Base-by-base conservation (phyloP, 2,797 vertebrate species). In the Eulemur albifrons region DNA sequence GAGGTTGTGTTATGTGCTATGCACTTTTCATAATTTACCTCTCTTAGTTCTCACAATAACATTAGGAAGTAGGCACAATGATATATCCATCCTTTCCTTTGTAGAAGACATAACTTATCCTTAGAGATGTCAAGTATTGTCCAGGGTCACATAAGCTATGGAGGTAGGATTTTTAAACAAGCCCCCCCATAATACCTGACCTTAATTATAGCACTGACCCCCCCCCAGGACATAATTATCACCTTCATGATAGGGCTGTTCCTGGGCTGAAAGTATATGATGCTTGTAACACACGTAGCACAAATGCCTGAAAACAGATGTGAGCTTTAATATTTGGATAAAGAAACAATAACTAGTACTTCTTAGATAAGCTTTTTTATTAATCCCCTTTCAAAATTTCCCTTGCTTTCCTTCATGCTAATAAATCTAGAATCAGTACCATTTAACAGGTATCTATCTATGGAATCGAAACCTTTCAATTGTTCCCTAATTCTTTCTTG, bases 81-180 rank as follows among this genome's bases (percentile, higher is more conserved):
- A 57, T 57, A 43, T 0, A 48, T 9, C 6, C 45, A 32, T 57
- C 23, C 5, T 54, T 67, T 77, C 15, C 23, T 80, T 86, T 65
- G 38, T 43, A 88, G 57, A 95, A 35, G 11, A 81, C 8, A 75
- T 59, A 83, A 65, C 10, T 92, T 81, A 79, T 54, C 11, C 65
- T 65, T 85, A 79, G 32, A 77, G 50, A 97, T 90, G 12, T 50
- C 43, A 75, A 25, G 1, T 63, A 52, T 30, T 96, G 15, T 13
- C 52, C 65, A n/a, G 38, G 40, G 23, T 82, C 18, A 77, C 23
- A 25, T 7, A 61, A 91, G 61, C 30, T 35, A 59, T 10, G 13
- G 32, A 72, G 25, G n/a, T 2, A 86, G 45, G 10, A 90, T 92
- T 88, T 92, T 50, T 82, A 94, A 90, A 52, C 76, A 87, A 87